Base-by-base conservation (phyloP, 2,888 invertebrate genomes). In the Oeneis ivallda region DNA sequence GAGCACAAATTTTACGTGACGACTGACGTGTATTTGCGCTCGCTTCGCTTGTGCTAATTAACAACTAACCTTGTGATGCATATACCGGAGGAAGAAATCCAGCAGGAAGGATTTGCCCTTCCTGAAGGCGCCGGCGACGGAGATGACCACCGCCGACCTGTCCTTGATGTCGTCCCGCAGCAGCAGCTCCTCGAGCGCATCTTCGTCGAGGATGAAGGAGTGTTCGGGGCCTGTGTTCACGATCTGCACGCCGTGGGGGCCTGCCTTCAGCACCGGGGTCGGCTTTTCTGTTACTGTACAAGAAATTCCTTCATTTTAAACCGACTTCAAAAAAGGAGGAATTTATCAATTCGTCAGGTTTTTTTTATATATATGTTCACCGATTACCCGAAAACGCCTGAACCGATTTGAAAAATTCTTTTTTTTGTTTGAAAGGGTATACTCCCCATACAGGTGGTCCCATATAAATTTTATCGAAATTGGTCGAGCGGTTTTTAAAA, bases 31-130 rank as follows among this genome's bases (percentile, higher is more conserved):
- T 26, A 26, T 26, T 26, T 26, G 26, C 26, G 26, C 26, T 26
- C 26, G 26, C 26, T 26, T 26, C 26, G 26, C 26, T 26, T 5
- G 26, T 26, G 37, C 37, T 9, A 7, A 37, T 37, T 7, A 37
- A 37, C 37, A 37, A 65, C 98, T 80, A 83, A 96, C 97, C 93
- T 95, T 94, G 73, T 95, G 93, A 83, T 96, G 95, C 93, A 99
- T 94, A 82, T 98, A 99, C 77, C 99, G 94, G 41, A 99, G 94
- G 84, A 99, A 98, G 92, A 99, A 99, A 89, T 99, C 98, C 37
- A 99, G 93, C 69, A 99, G 93, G 87, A 99, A 99, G 63, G 98
- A 98, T 92, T 99, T 99, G 73, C 99, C 99, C 91, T 99, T 99
- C 43, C 99, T 94, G 88, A 99, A 99, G 61, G 99, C 98, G 60